These are phyloP conservation scores for Sphaerophoria rueppellii DNA, from an alignment of 2,888 invertebrate genomes.

Conservation along the genomic window DNA sequence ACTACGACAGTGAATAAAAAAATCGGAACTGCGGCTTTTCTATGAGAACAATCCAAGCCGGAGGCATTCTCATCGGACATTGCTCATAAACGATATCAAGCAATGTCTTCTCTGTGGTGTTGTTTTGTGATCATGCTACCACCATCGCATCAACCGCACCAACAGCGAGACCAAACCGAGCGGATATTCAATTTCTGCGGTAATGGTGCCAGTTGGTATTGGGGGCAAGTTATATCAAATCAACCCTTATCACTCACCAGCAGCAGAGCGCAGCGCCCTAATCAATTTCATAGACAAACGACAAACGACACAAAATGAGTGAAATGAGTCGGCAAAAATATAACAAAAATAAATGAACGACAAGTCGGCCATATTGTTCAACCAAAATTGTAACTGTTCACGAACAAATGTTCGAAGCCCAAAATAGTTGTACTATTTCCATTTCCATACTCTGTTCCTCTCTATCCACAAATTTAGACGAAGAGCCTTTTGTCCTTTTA, in stretches of 20 bases:
- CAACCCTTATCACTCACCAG: slow-evolving; percentile 28
- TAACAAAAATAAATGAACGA: slow-evolving; percentile 57
- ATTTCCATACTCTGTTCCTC: neutral
- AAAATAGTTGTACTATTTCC: slow-evolving; percentile 51
- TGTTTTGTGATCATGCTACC: slow-evolving; percentile 45
- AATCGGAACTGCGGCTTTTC: slow-evolving; percentile 36
- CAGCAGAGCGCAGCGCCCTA: slow-evolving; percentile 22
- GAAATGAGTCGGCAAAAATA: slow-evolving; percentile 32
- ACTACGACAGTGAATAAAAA: neutral
- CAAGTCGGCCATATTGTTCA: slow-evolving; percentile 65
- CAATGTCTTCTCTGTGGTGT: slow-evolving; percentile 39
- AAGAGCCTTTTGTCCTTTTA: slow-evolving; percentile 33
- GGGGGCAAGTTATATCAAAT: neutral
- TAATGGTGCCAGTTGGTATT: slow-evolving; percentile 47
- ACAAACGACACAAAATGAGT: slow-evolving; percentile 40
- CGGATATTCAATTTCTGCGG: slow-evolving; percentile 69
- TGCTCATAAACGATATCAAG: slow-evolving; percentile 68
- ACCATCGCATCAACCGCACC: no score
- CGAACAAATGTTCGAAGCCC: slow-evolving; percentile 50
- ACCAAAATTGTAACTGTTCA: slow-evolving; percentile 65
- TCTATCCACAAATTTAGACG: slow-evolving; percentile 3
- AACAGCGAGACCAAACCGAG: slow-evolving; percentile 35
- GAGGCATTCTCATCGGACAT: slow-evolving; percentile 71
- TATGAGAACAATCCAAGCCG: slow-evolving; percentile 51
- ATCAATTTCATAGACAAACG: slow-evolving; percentile 47